Conservation (phyloP, 2,113 vertebrate species). For the Garra rufa region DNA sequence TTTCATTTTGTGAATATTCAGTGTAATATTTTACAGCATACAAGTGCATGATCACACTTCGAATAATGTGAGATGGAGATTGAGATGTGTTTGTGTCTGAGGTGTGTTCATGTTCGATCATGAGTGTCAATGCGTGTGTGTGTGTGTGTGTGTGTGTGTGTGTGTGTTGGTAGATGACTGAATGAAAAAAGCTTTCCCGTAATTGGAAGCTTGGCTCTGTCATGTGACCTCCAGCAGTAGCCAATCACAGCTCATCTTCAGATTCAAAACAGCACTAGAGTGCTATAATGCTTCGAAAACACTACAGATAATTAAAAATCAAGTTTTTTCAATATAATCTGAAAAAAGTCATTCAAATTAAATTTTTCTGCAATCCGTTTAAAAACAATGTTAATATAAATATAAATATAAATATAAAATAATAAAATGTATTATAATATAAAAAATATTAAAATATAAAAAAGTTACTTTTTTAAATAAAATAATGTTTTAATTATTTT, state of each 20-base stretch:
- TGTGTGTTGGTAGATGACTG: conserved; percentile 15
- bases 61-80: too few species aligned
- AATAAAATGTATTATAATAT: too few species aligned
- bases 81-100: background rate
- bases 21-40: background rate
- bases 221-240: background rate
- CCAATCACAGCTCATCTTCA: background rate
- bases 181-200: background rate
- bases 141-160: background rate
- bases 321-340: background rate
- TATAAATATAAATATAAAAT: too few species aligned
- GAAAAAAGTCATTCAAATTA: background rate
- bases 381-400: too few species aligned
- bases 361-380: background rate
- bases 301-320: background rate
- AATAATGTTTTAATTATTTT: too few species aligned
- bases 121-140: background rate
- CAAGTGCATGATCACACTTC: too few species aligned
- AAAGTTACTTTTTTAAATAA: too few species aligned
- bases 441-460: too few species aligned
- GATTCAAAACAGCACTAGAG: background rate
- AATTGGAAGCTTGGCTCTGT: background rate
- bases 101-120: background rate
- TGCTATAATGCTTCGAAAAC: background rate
- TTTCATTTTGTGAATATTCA: background rate